Evolutionary conservation across 2,888 invertebrate species (phyloP), one percentile per base, ranked within the genome.

Genomic region (Ctena decussata): DNA sequence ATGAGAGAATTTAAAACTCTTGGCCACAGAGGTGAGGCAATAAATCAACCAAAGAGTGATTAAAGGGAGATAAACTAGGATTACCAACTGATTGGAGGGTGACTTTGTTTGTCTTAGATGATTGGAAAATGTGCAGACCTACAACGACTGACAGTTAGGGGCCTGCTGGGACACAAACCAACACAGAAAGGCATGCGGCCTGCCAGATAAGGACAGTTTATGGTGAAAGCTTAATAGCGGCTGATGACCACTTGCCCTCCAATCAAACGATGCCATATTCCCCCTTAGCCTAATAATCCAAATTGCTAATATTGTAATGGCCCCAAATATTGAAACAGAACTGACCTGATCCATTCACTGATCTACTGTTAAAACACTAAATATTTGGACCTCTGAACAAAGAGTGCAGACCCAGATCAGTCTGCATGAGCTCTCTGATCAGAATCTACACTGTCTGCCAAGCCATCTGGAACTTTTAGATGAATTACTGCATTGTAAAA

Each of bases 161-260:
- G 57, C 6, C 12, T 57, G n/a, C 8, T 57, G 24, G 57, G 57
- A 57, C 27, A 57, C 24, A 57, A 27, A 57, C 24, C 57, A 57
- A 57, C 57, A 30, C 44, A 46, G 73, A 21, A 44, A 11, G 32
- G 49, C 46, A 46, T 46, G 72, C 49, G 0, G 73, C 8, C n/a
- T 46, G 73, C 24, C 49, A 35, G 49, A 73, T 46, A 73, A 46
- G 35, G 73, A 30, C 49, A 32, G 30, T 49, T 73, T 73, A n/a
- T 73, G 44, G 44, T 73, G 18, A 0, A 15, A 73, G 30, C 32
- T 73, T 73, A 32, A 73, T 73, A 5, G 35, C 35, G 3, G 65
- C 15, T 21, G 35, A 65, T 65, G 35, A 35, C 65, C 65, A 65
- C 30, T 18, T 65, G 65, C 65, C 65, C 57, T 27, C 1, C 15